These are phyloP conservation scores for Hydrozoanthus tunicans DNA, from an alignment of 64 coral and sea anemone genomes.

Conservation along the genomic window DNA sequence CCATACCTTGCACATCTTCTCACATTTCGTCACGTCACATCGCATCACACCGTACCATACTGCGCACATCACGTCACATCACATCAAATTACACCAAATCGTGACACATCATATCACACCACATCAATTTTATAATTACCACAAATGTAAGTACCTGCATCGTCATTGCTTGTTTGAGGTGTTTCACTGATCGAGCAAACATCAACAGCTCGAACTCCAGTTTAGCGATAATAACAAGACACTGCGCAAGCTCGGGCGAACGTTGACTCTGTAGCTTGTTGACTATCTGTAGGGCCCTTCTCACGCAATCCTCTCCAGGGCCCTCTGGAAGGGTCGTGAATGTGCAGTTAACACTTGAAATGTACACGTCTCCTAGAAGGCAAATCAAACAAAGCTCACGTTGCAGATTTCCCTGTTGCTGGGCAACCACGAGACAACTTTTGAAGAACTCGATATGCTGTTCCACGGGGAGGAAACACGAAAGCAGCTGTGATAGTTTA, in stretches of 20 bases:
- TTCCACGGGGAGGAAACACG: slow-evolving; percentile 18
- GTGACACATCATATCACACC: no score
- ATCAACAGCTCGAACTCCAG: slow-evolving; percentile 23
- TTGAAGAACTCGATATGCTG: slow-evolving; percentile 35
- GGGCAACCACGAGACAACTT: slow-evolving; percentile 13
- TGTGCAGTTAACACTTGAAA: slow-evolving; percentile 37
- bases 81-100: no score
- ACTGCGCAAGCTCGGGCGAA: slow-evolving; percentile 12
- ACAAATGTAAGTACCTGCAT: not conserved
- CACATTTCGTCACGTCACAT: no score
- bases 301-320: slow-evolving; percentile 1
- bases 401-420: slow-evolving; percentile 27
- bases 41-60: no score
- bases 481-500: slow-evolving; percentile 5
- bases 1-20: no score
- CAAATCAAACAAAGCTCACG: slow-evolving; percentile 10
- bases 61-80: no score
- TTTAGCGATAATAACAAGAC: not conserved
- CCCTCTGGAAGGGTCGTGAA: slow-evolving; percentile 13
- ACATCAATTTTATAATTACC: no score
- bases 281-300: not conserved
- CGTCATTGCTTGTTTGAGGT: slow-evolving; percentile 22
- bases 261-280: not conserved
- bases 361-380: slow-evolving; percentile 13
- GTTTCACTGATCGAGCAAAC: slow-evolving; percentile 14